phyloP scores from a whole-genome alignment of 2,113 vertebrate genomes.

The Xenus cinereus region DNA sequence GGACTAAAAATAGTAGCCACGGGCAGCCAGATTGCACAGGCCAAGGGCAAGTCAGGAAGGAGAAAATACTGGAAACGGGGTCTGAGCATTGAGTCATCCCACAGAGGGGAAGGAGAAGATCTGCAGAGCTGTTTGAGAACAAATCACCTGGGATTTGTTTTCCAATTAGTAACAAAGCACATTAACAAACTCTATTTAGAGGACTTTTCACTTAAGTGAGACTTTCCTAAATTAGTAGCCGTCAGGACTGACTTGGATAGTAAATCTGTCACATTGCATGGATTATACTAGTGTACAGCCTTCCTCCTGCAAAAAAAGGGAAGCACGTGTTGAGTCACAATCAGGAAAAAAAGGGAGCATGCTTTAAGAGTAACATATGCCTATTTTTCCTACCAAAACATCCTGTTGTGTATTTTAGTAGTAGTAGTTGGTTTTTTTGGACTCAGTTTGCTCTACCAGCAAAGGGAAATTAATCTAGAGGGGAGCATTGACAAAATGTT shows the following conservation, averaged over 20 bases:
- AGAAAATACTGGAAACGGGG: background rate
- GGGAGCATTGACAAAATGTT: background rate
- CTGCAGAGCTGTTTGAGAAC: background rate
- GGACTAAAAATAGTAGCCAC: background rate
- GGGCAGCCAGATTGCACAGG: background rate
- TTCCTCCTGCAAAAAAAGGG: background rate
- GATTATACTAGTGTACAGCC: background rate
- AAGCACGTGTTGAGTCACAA: background rate
- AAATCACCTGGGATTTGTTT: background rate
- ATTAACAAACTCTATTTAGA: background rate
- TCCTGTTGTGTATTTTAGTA: background rate
- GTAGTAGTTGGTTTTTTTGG: background rate
- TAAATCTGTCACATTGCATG: background rate
- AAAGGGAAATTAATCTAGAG: background rate
- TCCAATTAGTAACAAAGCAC: background rate
- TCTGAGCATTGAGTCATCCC: background rate
- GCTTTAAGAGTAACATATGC: background rate
- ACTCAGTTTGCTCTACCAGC: background rate
- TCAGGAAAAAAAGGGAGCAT: background rate
- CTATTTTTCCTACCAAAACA: background rate
- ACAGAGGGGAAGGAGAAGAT: background rate
- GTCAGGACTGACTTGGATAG: background rate
- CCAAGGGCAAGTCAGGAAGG: background rate
- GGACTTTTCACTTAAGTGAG: background rate
- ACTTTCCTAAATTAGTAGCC: background rate